These are phyloP conservation scores for Hydra vulgaris DNA, from an alignment of 30 jellyfish, hydroid and myxozoan species.

Conservation along the genomic window DNA sequence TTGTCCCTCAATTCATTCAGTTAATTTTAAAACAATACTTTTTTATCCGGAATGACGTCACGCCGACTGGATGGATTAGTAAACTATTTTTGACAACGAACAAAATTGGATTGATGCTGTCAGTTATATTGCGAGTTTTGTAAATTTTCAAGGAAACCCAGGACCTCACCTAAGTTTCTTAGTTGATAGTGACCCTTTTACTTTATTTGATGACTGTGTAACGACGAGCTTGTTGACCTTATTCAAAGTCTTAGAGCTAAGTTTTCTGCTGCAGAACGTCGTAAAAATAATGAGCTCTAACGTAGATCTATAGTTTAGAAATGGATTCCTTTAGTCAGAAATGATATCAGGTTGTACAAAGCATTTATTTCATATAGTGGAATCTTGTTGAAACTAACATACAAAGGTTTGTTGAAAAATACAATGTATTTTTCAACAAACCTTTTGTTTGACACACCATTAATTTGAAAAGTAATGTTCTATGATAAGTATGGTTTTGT, in stretches of 20 bases:
- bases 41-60: too few species aligned
- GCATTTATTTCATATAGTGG: too few species aligned
- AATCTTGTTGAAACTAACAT: too few species aligned
- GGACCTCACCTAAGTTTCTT: too few species aligned
- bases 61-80: too few species aligned
- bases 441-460: background rate
- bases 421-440: slow-evolving; percentile 1
- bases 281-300: background rate
- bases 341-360: slow-evolving; percentile 1
- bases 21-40: too few species aligned
- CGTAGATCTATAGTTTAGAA: background rate
- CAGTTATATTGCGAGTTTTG: background rate
- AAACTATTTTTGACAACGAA: too few species aligned
- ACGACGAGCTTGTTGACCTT: slow-evolving; percentile 1
- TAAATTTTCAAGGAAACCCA: too few species aligned
- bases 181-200: background rate
- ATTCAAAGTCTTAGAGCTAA: background rate
- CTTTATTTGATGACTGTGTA: background rate
- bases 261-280: background rate
- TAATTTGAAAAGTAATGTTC: background rate
- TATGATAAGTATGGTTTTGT: too few species aligned
- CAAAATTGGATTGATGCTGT: background rate
- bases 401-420: background rate
- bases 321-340: background rate
- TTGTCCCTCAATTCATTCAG: too few species aligned